Percentiles rank a stretch among this genome's conserved stretches.
Conservation (phyloP, 2,888 invertebrate genomes). For the Caenorhabditis virilis region DNA sequence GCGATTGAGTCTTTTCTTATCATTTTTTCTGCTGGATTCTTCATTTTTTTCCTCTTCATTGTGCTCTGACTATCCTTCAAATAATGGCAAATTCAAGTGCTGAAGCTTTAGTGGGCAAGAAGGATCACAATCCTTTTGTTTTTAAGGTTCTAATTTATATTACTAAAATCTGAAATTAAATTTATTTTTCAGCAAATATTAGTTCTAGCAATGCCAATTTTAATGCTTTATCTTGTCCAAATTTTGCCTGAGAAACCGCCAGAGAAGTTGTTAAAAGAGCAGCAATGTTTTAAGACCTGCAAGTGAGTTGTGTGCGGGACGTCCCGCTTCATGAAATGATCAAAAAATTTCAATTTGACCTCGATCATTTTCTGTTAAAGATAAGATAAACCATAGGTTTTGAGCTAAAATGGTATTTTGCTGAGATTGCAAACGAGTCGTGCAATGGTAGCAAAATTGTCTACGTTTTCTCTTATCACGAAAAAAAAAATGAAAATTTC, state of each 20-base stretch:
- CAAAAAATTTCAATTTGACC: not conserved
- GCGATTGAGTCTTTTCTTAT: no score
- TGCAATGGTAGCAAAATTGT: not conserved
- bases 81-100: no score
- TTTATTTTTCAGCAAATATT: not conserved
- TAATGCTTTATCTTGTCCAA: not conserved
- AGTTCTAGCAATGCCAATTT: not conserved
- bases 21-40: no score
- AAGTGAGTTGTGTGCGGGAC: conserved; percentile 6
- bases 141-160: no score
- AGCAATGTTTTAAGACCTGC: conserved; percentile 28
- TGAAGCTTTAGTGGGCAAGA: no score
- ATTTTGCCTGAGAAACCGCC: not conserved
- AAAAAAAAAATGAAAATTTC: conserved; percentile 4
- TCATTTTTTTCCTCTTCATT: no score
- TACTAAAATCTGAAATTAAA: no score
- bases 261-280: conserved; percentile 11
- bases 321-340: not conserved
- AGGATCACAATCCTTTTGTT: no score
- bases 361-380: not conserved
- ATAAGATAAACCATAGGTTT: not conserved
- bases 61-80: no score
- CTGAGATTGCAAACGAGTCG: not conserved
- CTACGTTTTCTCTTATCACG: not conserved
- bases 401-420: not conserved